Evolutionary conservation across 2,113 vertebrate species (phyloP), one percentile per base, ranked within the genome.

Genomic region (Atherinomorus stipes): DNA sequence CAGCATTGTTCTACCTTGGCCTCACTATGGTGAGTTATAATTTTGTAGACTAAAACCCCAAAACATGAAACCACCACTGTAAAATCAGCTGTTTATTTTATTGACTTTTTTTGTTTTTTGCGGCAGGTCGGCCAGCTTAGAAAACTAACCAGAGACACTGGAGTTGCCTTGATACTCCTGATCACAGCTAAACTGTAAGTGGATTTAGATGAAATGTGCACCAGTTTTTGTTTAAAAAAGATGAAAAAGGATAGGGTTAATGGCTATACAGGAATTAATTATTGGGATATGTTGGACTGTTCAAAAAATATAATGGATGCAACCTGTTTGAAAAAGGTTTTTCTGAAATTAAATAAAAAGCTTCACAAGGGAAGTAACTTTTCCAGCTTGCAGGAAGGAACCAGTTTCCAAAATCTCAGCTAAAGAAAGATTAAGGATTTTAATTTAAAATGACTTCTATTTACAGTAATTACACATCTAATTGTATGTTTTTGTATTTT

Each of bases 171-270:
- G 70, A 98, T 96, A 74, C 95, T 99, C 70, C 97, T 99, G 89
- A 98, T 99, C 91, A 99, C 98, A 59, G 98, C 97, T 76, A 99
- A 99, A 94, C 95, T 99, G 98, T 99, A 93, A 97, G 98, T 94
- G 6, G 0, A 4, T 18, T 53, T 37, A 4, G 18, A 12, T 0
- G 25, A 25, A 34, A 26, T 42, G 18, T 16, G 1, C 61, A 34
- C 9, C 9, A 34, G 31, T 34, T 34, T 34, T 34, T 34, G 7
- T 34, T 34, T 34, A 28, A 28, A 28, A 28, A 3, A 28, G 6
- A 28, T n/a, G 6, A 28, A 6, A 28, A 28, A 28, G 28, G 28
- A 28, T 6, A 28, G 28, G 28, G 31, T 7, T 34, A 7, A 8
- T 4, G 8, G 8, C 31, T 6, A 34, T 6, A n/a, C n/a, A n/a